Conservation (phyloP, 2,113 vertebrate genomes). For the Dicaeum eximium region DNA sequence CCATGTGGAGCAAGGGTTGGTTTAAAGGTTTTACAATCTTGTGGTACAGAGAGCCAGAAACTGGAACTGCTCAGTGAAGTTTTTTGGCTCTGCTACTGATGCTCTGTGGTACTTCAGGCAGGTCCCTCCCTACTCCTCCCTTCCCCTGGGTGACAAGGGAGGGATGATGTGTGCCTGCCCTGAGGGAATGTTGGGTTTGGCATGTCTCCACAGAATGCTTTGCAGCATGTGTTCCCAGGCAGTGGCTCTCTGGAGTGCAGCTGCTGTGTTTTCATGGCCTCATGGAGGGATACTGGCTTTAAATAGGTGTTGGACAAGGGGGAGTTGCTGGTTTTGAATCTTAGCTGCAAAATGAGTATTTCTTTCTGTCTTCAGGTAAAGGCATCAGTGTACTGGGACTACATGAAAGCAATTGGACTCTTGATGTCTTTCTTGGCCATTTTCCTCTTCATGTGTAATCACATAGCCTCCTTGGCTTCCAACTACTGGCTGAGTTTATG, state of each 20-base stretch:
- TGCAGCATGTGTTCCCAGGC: not conserved
- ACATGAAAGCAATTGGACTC: constrained; percentile 90
- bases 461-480: constrained; percentile 82
- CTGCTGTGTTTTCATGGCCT: not conserved
- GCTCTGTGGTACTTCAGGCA: not conserved
- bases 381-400: constrained; percentile 88
- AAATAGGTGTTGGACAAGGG: not conserved
- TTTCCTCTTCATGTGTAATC: constrained; percentile 85
- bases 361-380: constrained; percentile 78
- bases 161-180: not conserved
- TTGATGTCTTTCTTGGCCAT: constrained; percentile 81
- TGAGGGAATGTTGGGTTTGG: not conserved
- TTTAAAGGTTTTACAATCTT: not conserved
- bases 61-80: not conserved
- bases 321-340: not conserved
- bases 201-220: not conserved
- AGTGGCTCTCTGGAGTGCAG: not conserved
- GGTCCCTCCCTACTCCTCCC: not conserved
- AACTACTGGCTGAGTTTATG: constrained; percentile 98
- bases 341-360: not conserved
- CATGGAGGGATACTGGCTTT: not conserved
- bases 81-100: not conserved
- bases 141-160: not conserved
- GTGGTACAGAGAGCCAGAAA: not conserved
- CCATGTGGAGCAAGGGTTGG: not conserved